Conservation (phyloP, 2,888 invertebrate species). For the Ectobius pallidus region DNA sequence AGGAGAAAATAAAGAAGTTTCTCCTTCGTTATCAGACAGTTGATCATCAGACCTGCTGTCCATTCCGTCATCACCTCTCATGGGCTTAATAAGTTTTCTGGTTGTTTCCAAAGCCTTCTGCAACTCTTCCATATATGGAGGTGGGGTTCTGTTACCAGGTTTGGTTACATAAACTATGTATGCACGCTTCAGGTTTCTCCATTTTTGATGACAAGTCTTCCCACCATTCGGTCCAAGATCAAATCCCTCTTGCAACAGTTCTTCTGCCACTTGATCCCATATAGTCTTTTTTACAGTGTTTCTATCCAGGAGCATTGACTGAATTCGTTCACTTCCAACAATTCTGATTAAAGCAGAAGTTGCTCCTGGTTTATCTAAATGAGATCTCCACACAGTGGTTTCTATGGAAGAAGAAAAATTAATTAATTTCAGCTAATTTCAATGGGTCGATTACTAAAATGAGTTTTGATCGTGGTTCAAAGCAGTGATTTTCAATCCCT, state of each 20-base stretch:
- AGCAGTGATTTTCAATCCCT: no score
- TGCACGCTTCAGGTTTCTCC: conserved; percentile 19
- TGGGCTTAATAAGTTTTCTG: conserved; percentile 20
- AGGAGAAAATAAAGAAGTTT: not conserved
- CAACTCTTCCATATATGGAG: conserved; percentile 23
- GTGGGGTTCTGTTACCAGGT: conserved; percentile 9
- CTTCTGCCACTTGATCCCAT: conserved; percentile 22
- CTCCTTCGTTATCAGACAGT: not conserved
- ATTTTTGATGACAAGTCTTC: conserved; percentile 23
- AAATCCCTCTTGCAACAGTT: not conserved
- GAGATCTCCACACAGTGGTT: conserved; percentile 15
- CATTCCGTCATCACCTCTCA: not conserved
- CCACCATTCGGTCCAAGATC: conserved; percentile 23
- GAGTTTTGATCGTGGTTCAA: no score
- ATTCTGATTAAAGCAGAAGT: conserved; percentile 12
- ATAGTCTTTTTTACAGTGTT: conserved; percentile 20
- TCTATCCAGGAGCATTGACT: conserved; percentile 18
- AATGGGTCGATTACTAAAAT: no score
- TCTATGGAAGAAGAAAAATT: conserved; percentile 8
- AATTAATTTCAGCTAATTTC: no score
- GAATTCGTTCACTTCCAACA: conserved; percentile 27
- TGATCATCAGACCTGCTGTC: conserved; percentile 12
- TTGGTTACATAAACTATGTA: conserved; percentile 26
- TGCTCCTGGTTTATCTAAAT: conserved; percentile 19
- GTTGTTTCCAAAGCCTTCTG: conserved; percentile 27